Conservation (phyloP, 2,797 vertebrate genomes). For the Yasuhikotakia modesta region DNA sequence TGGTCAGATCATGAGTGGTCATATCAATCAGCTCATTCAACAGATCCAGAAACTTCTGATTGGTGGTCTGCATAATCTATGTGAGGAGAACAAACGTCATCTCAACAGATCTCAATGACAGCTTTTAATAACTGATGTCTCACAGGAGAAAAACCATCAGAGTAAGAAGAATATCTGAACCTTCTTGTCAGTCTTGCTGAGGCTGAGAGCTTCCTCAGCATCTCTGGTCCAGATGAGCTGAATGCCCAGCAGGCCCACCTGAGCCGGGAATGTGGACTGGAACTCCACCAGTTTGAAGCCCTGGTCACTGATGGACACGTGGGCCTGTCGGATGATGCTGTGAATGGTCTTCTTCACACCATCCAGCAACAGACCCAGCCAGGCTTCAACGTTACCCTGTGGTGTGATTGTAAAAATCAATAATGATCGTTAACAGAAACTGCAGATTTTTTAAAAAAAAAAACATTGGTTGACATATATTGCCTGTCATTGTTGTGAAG, state of each 20-base stretch:
- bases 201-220: slow-evolving; percentile 79
- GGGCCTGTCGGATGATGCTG: slow-evolving; percentile 78
- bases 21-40: slow-evolving; percentile 85
- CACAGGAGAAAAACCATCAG: background rate
- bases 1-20: slow-evolving; percentile 81
- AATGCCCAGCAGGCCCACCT: slow-evolving; percentile 85
- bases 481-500: background rate
- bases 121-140: too few species aligned
- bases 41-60: slow-evolving; percentile 84
- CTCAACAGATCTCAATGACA: background rate
- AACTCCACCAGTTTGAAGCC: slow-evolving; percentile 79
- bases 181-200: slow-evolving; percentile 83
- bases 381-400: slow-evolving; percentile 84
- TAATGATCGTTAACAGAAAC: background rate
- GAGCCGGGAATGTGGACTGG: slow-evolving; percentile 81
- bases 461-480: too few species aligned
- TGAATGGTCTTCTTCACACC: slow-evolving; percentile 82
- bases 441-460: too few species aligned
- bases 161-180: slow-evolving; percentile 57
- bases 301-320: slow-evolving; percentile 74
- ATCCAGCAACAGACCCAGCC: slow-evolving; percentile 80
- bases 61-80: slow-evolving; percentile 82
- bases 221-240: slow-evolving; percentile 89
- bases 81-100: slow-evolving; percentile 17
- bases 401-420: background rate